Evolutionary conservation across 2,113 vertebrate species (phyloP), one percentile per base, ranked within the genome.

Genomic region (Barnardius zonarius): DNA sequence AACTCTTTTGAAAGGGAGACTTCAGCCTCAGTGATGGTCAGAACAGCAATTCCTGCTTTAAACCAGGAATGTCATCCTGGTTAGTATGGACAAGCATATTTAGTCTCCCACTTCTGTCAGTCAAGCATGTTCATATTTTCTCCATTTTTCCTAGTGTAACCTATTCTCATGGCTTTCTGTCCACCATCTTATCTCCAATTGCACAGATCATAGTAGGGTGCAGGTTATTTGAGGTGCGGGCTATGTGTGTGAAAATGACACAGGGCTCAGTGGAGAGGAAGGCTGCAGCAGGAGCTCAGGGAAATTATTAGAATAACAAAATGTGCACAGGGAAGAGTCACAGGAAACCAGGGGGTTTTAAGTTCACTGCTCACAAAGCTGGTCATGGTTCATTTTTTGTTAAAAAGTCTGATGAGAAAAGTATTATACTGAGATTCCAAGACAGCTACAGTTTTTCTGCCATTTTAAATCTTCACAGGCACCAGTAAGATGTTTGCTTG

Each of bases 231-330:
- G 63, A 61, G 44, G 43, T 69, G 67, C 31, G 25, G 77, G 37
- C 39, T 76, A 22, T 30, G 19, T 24, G 44, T 33, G 9, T 77
- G 61, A 86, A 55, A 88, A 66, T 28, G 41, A 54, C 64, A 1
- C n/a, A 37, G 43, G 55, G 57, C 63, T 41, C 49, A 39, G 31
- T 55, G 77, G 61, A 89, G 23, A 75, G 72, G 10, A 10, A 37
- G 63, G 59, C 85, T 96, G 55, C 88, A 86, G 86, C 76, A 88
- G 76, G 76, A 90, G 54, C 46, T 86, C 79, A 81, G 86, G 88
- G 83, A 74, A 35, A 72, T 90, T 88, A 43, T 35, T 78, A 37
- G 37, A 91, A 86, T 48, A 93, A 78, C 51, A 95, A 94, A 94
- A 86, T 13, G 11, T 67, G 39, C 55, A 48, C 39, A 62, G 55